Evolutionary conservation across 2,888 invertebrate species (phyloP).

Genomic region (Caenorhabditis wallacei): DNA sequence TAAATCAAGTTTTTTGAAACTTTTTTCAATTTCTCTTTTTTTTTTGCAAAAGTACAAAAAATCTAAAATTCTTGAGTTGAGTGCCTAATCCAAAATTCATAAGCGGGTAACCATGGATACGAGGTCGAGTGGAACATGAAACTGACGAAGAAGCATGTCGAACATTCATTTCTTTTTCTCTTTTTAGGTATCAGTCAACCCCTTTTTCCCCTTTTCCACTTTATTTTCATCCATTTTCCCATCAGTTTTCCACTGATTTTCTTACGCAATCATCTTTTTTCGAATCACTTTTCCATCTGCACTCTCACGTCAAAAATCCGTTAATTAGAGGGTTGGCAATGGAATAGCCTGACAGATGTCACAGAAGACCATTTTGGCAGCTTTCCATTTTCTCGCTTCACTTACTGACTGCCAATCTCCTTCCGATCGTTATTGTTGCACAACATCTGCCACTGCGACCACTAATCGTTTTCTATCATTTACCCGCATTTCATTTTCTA

Average conservation of each 20-base stretch:
- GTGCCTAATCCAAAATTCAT: constrained; percentile 7
- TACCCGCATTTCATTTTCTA: constrained; percentile 21
- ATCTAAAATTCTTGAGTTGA: no score
- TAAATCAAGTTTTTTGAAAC: no score
- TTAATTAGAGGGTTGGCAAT: constrained; percentile 58
- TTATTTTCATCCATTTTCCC: background rate
- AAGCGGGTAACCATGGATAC: constrained; percentile 33
- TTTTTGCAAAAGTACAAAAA: no score
- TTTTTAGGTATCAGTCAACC: background rate
- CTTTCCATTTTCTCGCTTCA: constrained; percentile 46
- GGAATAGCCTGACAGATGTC: constrained; percentile 59
- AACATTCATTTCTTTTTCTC: constrained; percentile 5
- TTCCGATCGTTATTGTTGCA: constrained; percentile 40
- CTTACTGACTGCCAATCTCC: constrained; percentile 22
- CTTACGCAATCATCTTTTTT: constrained; percentile 17
- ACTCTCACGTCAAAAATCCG: constrained; percentile 34
- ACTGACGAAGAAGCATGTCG: background rate
- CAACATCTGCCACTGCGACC: constrained; percentile 42
- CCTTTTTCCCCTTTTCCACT: background rate
- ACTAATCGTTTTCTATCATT: constrained; percentile 23
- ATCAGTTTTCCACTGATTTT: constrained; percentile 1
- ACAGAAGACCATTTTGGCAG: constrained; percentile 48
- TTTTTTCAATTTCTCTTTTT: background rate
- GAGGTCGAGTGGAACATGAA: constrained; percentile 15
- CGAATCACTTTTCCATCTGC: constrained; percentile 11